Percentiles rank a stretch among this genome's conserved stretches.
Evolutionary conservation across 2,888 invertebrate genomes (phyloP).

Genomic region (Andrena fulva): DNA sequence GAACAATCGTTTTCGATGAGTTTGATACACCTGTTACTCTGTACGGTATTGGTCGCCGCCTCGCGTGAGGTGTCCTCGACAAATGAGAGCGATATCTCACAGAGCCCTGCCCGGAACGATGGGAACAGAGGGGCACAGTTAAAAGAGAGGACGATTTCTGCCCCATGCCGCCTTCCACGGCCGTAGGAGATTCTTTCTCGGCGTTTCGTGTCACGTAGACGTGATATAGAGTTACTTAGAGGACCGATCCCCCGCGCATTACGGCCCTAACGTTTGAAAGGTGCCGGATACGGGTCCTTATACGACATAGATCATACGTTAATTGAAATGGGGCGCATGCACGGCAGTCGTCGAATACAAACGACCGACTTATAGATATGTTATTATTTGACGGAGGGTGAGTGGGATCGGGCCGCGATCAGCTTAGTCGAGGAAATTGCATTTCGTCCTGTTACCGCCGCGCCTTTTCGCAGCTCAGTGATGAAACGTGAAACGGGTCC

Average conservation of each 20-base stretch:
- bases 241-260: conserved; percentile 81
- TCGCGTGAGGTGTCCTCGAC: conserved; percentile 11
- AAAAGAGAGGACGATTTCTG: conserved; percentile 50
- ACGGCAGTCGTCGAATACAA: conserved; percentile 83
- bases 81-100: conserved; percentile 38
- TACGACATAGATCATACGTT: conserved; percentile 85
- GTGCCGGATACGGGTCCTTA: conserved; percentile 78
- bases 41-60: background rate
- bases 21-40: background rate
- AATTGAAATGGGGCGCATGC: conserved; percentile 84
- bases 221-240: conserved; percentile 85
- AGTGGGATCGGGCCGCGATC: conserved; percentile 61
- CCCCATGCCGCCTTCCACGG: conserved; percentile 30
- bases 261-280: conserved; percentile 80
- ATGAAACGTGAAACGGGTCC: conserved; percentile 16
- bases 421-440: conserved; percentile 80
- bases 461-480: conserved; percentile 12
- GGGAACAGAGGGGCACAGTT: conserved; percentile 55
- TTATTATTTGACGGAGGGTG: conserved; percentile 82
- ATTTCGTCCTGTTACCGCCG: conserved; percentile 74
- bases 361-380: conserved; percentile 85
- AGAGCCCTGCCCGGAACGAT: conserved; percentile 17
- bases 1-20: background rate
- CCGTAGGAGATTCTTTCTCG: conserved; percentile 69
- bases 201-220: conserved; percentile 82